phyloP scores from a whole-genome alignment of 2,797 vertebrate genomes.

The Atherinosoma microstoma region DNA sequence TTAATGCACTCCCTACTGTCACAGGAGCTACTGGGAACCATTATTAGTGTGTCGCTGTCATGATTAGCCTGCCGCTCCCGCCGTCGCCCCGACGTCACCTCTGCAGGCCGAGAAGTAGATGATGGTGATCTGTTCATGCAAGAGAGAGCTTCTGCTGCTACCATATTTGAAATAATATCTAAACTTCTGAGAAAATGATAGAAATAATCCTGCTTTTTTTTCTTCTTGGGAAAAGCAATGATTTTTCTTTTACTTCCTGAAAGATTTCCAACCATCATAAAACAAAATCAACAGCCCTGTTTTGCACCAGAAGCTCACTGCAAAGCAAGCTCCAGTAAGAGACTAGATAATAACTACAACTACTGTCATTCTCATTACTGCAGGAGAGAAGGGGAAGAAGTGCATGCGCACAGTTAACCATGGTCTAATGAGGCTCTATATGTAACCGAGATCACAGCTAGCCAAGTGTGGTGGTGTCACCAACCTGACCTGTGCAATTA shows the following conservation, averaged over 20 bases:
- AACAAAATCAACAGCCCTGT: conserved; percentile 32
- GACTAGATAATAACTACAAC: conserved; percentile 61
- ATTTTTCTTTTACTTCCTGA: background rate
- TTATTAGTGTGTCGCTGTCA: conserved; percentile 66
- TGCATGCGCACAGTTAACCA: conserved; percentile 39
- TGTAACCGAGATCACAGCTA: conserved; percentile 66
- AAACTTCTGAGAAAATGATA: background rate
- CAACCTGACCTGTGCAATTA: conserved; percentile 69
- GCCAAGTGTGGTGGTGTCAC: conserved; percentile 55
- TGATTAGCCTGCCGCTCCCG: conserved; percentile 61
- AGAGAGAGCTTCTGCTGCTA: background rate
- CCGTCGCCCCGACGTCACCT: conserved; percentile 26
- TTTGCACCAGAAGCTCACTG: conserved; percentile 6
- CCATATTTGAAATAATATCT: too few species aligned
- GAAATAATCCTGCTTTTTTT: background rate
- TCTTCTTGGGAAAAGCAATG: too few species aligned
- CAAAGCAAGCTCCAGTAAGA: conserved; percentile 14
- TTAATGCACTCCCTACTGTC: conserved; percentile 72
- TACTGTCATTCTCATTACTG: conserved; percentile 64
- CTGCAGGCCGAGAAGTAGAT: background rate
- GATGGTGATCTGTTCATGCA: background rate
- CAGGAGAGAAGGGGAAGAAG: background rate
- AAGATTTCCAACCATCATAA: conserved; percentile 8
- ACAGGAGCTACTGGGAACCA: conserved; percentile 66
- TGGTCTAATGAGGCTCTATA: conserved; percentile 72